Conservation (phyloP, 2,113 vertebrate species). For the Nettapus auritus region DNA sequence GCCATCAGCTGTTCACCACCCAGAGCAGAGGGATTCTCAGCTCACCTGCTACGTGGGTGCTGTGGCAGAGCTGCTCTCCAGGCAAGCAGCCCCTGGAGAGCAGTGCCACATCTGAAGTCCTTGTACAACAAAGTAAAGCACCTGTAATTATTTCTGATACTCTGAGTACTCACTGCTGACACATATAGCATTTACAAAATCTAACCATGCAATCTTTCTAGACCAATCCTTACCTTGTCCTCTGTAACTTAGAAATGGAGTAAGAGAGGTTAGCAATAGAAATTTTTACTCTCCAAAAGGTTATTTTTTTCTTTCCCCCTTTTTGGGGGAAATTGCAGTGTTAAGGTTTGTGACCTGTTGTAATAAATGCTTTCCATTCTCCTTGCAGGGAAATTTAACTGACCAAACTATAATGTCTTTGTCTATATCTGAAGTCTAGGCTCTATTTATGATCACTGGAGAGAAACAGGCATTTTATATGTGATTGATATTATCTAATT, state of each 20-base stretch:
- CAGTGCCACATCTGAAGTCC: background rate
- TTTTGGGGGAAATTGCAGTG: background rate
- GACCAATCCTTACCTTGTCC: background rate
- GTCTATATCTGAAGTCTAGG: background rate
- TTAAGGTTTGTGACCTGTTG: background rate
- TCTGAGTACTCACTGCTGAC: background rate
- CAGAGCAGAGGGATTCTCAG: background rate
- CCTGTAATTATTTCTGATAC: background rate
- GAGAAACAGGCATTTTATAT: background rate
- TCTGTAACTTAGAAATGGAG: background rate
- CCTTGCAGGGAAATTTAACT: background rate
- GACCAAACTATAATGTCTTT: background rate
- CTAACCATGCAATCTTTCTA: background rate
- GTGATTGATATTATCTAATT: background rate
- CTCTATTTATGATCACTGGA: background rate
- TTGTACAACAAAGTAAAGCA: background rate
- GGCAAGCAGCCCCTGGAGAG: background rate
- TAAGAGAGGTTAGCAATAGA: background rate
- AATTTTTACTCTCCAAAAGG: background rate
- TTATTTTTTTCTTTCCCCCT: background rate
- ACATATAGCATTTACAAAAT: background rate
- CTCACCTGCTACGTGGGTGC: background rate
- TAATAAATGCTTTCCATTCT: background rate
- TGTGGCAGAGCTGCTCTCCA: rapidly evolving
- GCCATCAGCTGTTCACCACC: background rate